Conservation (phyloP, 2,113 vertebrate species). For the Turnix velox region DNA sequence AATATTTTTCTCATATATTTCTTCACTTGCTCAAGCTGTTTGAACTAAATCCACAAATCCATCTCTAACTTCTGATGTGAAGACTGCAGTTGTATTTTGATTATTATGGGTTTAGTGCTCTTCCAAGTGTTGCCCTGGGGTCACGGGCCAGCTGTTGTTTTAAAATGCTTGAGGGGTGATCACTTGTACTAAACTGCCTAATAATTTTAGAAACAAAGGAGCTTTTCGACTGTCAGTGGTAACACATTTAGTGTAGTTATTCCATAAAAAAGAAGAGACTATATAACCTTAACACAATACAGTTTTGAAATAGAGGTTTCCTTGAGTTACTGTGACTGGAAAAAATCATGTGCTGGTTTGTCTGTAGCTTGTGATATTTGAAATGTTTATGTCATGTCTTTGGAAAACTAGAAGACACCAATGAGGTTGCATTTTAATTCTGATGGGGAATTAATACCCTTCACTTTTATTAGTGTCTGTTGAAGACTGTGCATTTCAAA, state of each 20-base stretch:
- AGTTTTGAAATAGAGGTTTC: background rate
- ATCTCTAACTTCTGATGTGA: background rate
- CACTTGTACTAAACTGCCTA: background rate
- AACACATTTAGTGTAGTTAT: background rate
- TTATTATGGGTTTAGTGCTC: background rate
- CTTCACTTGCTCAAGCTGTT: background rate
- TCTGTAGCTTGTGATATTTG: background rate
- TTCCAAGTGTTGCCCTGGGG: fast-evolving
- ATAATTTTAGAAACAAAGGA: background rate
- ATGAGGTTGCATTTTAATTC: background rate
- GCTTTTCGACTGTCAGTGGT: background rate
- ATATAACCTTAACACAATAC: background rate
- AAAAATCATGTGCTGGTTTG: background rate
- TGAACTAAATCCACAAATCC: background rate
- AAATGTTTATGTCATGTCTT: background rate
- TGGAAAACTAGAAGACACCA: background rate
- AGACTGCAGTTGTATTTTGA: background rate
- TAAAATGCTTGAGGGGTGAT: background rate
- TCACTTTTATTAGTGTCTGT: background rate
- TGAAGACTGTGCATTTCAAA: background rate
- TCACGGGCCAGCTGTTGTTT: background rate
- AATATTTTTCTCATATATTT: background rate
- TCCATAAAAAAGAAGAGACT: background rate
- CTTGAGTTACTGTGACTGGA: background rate
- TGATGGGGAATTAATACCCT: background rate